phyloP scores from a whole-genome alignment of 2,797 vertebrate genomes.

The Oceanodroma leucorhoa region DNA sequence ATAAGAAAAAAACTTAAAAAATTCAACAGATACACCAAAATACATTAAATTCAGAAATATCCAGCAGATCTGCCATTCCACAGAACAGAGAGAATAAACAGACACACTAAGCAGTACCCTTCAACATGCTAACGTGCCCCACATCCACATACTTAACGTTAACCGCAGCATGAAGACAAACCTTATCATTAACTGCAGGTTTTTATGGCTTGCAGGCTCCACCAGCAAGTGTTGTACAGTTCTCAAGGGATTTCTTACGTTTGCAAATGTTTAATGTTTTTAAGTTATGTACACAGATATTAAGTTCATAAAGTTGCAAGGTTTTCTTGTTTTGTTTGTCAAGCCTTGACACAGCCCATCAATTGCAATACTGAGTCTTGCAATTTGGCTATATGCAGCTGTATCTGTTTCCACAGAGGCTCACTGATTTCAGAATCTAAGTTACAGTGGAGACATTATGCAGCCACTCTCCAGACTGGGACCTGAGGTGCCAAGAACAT shows the following conservation, averaged over 20 bases:
- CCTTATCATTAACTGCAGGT: slow-evolving; percentile 3
- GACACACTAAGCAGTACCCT: neutral
- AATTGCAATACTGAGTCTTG: neutral
- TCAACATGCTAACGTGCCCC: neutral
- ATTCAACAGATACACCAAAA: neutral
- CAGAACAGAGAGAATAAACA: neutral
- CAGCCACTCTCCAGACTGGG: neutral
- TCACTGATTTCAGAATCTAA: neutral
- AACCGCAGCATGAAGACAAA: neutral
- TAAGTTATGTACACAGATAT: neutral
- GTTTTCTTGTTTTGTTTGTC: neutral
- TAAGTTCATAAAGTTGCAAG: neutral
- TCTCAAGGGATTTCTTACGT: neutral
- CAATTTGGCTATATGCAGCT: neutral
- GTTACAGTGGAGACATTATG: neutral
- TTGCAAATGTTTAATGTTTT: neutral
- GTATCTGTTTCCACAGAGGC: neutral
- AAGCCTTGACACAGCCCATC: neutral
- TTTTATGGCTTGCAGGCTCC: neutral
- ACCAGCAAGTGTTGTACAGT: neutral
- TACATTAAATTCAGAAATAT: neutral
- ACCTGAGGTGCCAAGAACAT: neutral
- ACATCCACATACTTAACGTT: neutral
- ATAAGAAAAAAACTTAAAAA: neutral
- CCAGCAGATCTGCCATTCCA: neutral